These are phyloP conservation scores for Psilanteris sp. DNA, from an alignment of 1,140 invertebrate genomes.

Conservation along the genomic window DNA sequence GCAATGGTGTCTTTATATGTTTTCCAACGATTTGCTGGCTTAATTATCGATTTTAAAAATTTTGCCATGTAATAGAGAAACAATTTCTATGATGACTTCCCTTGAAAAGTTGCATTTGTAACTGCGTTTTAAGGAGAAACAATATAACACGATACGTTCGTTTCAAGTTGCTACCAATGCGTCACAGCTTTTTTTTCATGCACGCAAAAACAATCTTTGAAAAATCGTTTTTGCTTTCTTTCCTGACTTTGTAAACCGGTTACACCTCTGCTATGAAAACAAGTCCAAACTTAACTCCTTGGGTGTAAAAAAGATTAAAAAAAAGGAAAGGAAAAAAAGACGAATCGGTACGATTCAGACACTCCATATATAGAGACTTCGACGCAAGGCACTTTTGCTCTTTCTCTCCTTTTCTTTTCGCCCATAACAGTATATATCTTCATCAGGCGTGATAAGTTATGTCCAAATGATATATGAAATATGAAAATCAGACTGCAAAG, in stretches of 20 bases:
- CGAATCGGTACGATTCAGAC: constrained; percentile 54
- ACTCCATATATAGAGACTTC: constrained; percentile 56
- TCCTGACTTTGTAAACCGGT: constrained; percentile 53
- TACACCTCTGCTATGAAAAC: constrained; percentile 60
- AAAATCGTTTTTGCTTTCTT: constrained; percentile 41
- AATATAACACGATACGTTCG: constrained; percentile 31
- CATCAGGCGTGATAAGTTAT: constrained; percentile 42
- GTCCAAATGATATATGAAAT: constrained; percentile 45
- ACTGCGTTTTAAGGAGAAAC: constrained; percentile 20
- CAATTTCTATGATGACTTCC: constrained; percentile 9
- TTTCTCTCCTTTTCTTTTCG: constrained; percentile 26
- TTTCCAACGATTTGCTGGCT: too few relatives aligned
- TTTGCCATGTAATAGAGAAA: constrained; percentile 8
- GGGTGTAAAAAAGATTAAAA: constrained; percentile 30
- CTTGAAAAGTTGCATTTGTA: constrained; percentile 4
- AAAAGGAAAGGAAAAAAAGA: constrained; percentile 27
- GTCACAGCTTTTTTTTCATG: constrained; percentile 28
- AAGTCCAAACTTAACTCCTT: constrained; percentile 56
- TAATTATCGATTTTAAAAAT: neutral
- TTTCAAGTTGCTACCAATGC: constrained; percentile 39
- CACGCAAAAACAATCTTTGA: constrained; percentile 46
- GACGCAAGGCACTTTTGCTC: constrained; percentile 31
- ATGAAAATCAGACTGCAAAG: constrained; percentile 20
- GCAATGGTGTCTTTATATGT: too few relatives aligned
- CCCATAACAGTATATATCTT: constrained; percentile 42